Base-by-base conservation (phyloP, 2,888 invertebrate genomes). In the Meliscaeva auricollis region DNA sequence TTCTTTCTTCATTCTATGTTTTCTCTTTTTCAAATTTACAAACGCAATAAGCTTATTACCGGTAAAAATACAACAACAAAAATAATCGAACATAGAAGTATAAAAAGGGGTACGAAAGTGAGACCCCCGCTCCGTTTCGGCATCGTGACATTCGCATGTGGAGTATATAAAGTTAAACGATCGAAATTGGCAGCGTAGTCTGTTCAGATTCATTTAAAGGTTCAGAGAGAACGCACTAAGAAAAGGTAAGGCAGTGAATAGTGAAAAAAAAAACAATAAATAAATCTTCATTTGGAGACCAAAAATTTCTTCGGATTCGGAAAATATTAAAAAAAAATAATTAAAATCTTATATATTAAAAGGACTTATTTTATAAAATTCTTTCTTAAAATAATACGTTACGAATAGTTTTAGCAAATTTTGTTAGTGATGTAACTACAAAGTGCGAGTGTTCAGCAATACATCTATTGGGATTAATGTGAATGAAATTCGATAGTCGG, bases 171-270 rank as follows among this genome's bases (percentile, higher is more conserved):
- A 89, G 87, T 88, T 87, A 87, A 88, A 87, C 88, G 87, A 87
- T 85, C 77, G 76, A 88, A 87, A 64, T 74, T 76, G 68, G 78
- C 79, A 56, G 79, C 88, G 89, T 89, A 90, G 90, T 90, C 89
- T 89, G 88, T 89, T 89, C 89, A 89, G 88, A 89, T 89, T 89
- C 89, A 88, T 88, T 88, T 87, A 88, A 88, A 88, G 89, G 90
- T 90, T 89, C 90, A 89, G 90, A 88, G 76, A 85, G 85, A 76
- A 80, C 84, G 72, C 72, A 81, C 70, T 76, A 62, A 50, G 75
- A 73, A 76, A 85, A 85, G 85, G 85, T 85, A 85, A 85, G 85
- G 26, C 22, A 35, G 20, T 50, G 41, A 56, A 4, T 20, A 73
- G 81, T 73, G 76, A 70, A 35, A 50, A 50, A 26, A 50, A 44